These are phyloP conservation scores for Pharmacophagus antenor DNA, from an alignment of 2,888 invertebrate genomes.

Conservation along the genomic window DNA sequence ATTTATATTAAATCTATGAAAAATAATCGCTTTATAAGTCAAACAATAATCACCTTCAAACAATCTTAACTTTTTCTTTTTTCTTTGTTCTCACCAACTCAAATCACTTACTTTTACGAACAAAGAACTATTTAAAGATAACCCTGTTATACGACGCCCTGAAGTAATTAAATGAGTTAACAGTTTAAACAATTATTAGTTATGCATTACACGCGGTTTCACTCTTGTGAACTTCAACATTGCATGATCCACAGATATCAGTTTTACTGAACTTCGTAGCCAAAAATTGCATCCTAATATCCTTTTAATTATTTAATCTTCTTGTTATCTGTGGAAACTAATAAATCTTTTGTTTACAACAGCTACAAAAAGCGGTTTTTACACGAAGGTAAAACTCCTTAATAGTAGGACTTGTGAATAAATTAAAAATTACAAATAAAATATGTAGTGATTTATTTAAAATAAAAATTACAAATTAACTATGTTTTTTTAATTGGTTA, in stretches of 20 bases:
- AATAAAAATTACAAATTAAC: too few relatives aligned
- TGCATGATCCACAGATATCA: not conserved
- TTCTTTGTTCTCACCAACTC: too few relatives aligned
- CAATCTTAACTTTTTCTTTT: not conserved
- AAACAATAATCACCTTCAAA: too few relatives aligned
- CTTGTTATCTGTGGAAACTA: not conserved
- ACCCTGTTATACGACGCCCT: conserved; percentile 9
- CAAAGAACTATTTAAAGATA: not conserved
- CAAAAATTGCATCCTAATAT: not conserved
- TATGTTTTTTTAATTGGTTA: too few relatives aligned
- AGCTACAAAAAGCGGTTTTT: too few relatives aligned
- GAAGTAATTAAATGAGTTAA: not conserved
- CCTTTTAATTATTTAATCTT: not conserved
- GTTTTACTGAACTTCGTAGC: not conserved
- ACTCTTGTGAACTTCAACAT: not conserved
- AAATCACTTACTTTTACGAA: not conserved
- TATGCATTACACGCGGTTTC: not conserved
- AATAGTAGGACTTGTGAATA: too few relatives aligned
- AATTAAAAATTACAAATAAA: too few relatives aligned
- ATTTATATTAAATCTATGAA: too few relatives aligned
- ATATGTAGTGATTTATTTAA: too few relatives aligned
- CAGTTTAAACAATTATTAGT: too few relatives aligned
- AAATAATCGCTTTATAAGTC: too few relatives aligned
- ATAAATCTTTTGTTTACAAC: not conserved
- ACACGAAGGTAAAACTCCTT: too few relatives aligned